These are phyloP conservation scores for Fragum sueziense DNA, from an alignment of 2,888 invertebrate species.

Conservation along the genomic window DNA sequence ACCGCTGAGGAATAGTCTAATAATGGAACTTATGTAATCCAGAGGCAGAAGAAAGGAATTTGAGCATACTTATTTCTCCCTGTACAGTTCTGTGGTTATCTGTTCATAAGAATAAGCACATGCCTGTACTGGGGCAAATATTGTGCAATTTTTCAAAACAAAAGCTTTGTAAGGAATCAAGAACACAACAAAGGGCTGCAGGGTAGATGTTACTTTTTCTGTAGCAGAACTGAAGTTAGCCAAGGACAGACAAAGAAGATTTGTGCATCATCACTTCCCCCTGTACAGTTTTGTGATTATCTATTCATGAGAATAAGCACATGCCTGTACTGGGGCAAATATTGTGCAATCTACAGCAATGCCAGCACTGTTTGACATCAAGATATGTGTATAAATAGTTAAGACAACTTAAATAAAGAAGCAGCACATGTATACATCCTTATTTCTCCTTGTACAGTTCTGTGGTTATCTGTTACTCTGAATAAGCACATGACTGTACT, in stretches of 20 bases:
- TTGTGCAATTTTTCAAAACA: not conserved
- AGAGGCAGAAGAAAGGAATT: too few species aligned
- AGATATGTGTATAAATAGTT: not conserved
- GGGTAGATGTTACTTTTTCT: too few species aligned
- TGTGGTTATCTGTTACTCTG: slow-evolving; percentile 9
- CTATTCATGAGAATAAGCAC: slow-evolving; percentile 23
- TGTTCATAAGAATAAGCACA: slow-evolving; percentile 30
- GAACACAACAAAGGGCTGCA: too few species aligned
- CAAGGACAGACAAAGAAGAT: too few species aligned
- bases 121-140: slow-evolving; percentile 41
- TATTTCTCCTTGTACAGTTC: slow-evolving; percentile 4
- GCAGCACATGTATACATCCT: too few species aligned
- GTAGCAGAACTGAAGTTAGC: too few species aligned
- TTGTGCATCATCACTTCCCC: not conserved
- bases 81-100: slow-evolving; percentile 14
- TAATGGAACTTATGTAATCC: too few species aligned
- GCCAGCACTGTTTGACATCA: not conserved
- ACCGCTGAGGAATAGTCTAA: too few species aligned
- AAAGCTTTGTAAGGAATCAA: too few species aligned
- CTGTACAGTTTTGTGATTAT: slow-evolving; percentile 13
- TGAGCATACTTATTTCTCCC: too few species aligned
- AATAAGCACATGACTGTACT: slow-evolving; percentile 48
- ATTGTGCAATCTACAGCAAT: not conserved
- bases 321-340: slow-evolving; percentile 44
- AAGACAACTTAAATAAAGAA: not conserved